A percentile compares a stretch with the other conserved stretches of the same genome.
These are phyloP conservation scores for Neolamprologus ventralis DNA, from an alignment of 2,113 vertebrate genomes.

Conservation along the genomic window DNA sequence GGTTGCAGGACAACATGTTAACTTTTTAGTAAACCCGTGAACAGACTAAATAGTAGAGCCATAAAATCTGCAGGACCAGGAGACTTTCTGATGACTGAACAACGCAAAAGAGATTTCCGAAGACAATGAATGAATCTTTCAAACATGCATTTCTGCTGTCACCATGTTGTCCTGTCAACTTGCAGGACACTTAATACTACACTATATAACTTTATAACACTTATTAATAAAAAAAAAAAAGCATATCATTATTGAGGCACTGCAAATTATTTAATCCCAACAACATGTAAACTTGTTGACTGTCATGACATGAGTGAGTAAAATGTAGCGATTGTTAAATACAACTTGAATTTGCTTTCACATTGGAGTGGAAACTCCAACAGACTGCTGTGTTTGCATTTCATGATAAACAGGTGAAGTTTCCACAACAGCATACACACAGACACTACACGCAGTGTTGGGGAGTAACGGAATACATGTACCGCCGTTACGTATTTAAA, in stretches of 20 bases:
- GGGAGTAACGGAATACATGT: too few species aligned
- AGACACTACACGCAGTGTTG: background rate
- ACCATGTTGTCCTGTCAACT: background rate
- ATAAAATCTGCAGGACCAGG: background rate
- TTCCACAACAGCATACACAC: background rate
- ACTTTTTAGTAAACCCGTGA: background rate
- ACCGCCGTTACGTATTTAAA: too few species aligned
- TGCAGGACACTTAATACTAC: background rate
- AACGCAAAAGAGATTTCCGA: accelerated
- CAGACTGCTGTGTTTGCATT: background rate
- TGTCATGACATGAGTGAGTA: background rate
- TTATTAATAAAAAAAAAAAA: background rate
- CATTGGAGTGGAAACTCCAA: background rate
- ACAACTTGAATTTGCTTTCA: background rate
- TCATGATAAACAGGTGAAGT: background rate
- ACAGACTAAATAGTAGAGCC: background rate
- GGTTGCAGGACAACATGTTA: background rate
- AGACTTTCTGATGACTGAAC: background rate
- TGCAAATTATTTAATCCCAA: background rate
- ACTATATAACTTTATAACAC: background rate
- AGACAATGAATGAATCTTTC: background rate
- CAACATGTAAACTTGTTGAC: background rate
- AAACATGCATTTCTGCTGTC: background rate
- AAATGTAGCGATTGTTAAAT: background rate
- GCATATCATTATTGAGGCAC: background rate